phyloP scores from a whole-genome alignment of 2,888 invertebrate genomes.

The Drosophila siamana region DNA sequence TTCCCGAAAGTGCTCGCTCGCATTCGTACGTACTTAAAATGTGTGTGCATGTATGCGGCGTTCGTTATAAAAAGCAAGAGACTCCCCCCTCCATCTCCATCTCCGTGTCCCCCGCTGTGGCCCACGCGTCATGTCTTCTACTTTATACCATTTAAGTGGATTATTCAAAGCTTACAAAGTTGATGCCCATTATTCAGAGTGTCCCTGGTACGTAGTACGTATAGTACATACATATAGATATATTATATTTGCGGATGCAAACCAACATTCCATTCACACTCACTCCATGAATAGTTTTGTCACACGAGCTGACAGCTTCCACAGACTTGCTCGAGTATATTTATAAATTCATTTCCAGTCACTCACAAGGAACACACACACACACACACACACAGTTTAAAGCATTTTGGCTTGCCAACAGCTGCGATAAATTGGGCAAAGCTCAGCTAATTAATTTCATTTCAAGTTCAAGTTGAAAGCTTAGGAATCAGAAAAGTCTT shows the following conservation, averaged over 20 bases:
- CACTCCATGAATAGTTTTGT: constrained; percentile 15
- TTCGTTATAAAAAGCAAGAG: constrained; percentile 71
- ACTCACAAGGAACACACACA: neutral
- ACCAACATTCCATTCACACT: constrained; percentile 9
- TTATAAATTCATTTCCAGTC: neutral
- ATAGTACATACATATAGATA: no score
- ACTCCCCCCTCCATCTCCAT: constrained; percentile 12
- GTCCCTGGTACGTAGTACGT: neutral
- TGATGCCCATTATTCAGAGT: constrained; percentile 36
- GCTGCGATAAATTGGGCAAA: constrained; percentile 27
- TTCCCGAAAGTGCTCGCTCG: constrained; percentile 63
- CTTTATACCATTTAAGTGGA: constrained; percentile 64
- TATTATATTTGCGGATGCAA: constrained; percentile 2
- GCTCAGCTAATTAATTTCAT: constrained; percentile 46
- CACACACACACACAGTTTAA: constrained; percentile 6
- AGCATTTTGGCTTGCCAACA: constrained; percentile 9
- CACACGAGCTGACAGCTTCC: neutral
- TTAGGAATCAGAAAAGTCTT: constrained; percentile 4
- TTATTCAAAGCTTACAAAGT: constrained; percentile 65
- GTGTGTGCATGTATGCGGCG: constrained; percentile 20
- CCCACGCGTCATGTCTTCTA: neutral
- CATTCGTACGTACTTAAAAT: constrained; percentile 4
- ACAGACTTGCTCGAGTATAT: neutral
- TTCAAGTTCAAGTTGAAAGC: constrained; percentile 23
- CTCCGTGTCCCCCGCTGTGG: no score